Evolutionary conservation across 2,797 vertebrate genomes (phyloP).

Genomic region (Pipistrellus pygmaeus): DNA sequence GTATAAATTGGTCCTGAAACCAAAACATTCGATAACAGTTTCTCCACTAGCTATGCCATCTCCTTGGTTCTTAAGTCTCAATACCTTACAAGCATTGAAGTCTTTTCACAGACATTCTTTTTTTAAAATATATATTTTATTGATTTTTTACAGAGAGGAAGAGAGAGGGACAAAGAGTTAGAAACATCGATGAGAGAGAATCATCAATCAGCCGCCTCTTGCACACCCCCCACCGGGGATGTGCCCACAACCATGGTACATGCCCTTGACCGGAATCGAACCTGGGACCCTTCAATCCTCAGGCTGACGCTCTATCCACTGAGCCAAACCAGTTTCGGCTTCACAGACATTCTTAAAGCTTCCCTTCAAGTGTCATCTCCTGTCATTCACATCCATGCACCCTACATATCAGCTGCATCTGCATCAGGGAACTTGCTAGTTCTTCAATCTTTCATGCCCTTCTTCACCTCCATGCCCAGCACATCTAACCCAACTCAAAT

Average conservation of each 20-base stretch:
- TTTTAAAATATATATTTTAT: too few relatives aligned
- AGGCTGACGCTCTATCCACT: too few relatives aligned
- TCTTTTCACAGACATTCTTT: background rate
- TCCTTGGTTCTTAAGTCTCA: background rate
- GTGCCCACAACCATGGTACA: too few relatives aligned
- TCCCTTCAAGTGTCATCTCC: background rate
- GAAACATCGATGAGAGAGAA: too few relatives aligned
- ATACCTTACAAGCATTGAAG: background rate
- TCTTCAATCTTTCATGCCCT: background rate
- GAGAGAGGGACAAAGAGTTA: too few relatives aligned
- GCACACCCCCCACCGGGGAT: too few relatives aligned
- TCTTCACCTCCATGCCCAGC: background rate
- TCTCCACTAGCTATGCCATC: background rate
- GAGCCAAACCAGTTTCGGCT: background rate
- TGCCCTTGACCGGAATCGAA: too few relatives aligned
- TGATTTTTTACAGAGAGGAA: too few relatives aligned
- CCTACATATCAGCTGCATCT: background rate
- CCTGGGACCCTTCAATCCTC: too few relatives aligned
- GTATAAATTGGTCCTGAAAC: constrained; percentile 5
- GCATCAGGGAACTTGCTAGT: background rate
- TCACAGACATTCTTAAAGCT: background rate
- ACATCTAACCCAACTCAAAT: background rate
- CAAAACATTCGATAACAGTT: constrained; percentile 10
- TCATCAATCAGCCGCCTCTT: too few relatives aligned
- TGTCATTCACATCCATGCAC: background rate